Percentiles rank a stretch among this genome's conserved stretches.
These are phyloP conservation scores for Rhinichthys klamathensis DNA, from an alignment of 2,113 vertebrate genomes.

Conservation along the genomic window DNA sequence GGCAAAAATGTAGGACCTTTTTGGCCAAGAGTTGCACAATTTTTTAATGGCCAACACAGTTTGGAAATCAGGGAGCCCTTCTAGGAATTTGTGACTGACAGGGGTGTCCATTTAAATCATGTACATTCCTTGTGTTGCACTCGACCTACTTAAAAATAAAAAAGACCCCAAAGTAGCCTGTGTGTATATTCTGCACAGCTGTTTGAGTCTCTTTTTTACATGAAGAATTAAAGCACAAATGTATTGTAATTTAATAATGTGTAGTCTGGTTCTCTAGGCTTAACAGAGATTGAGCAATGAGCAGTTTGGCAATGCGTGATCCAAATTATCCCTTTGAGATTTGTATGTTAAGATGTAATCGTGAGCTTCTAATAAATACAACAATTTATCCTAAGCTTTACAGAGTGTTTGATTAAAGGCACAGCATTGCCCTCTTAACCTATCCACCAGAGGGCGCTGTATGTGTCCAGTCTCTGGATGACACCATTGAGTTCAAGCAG, in stretches of 20 bases:
- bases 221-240: neutral
- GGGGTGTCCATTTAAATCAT: neutral
- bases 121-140: neutral
- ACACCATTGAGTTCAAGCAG: constrained; percentile 61
- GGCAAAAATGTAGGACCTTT: neutral
- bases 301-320: neutral
- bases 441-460: constrained; percentile 46
- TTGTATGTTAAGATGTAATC: neutral
- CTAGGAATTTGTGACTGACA: neutral
- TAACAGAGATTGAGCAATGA: constrained; percentile 1
- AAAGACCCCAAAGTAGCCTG: neutral
- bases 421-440: neutral
- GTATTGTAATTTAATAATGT: neutral
- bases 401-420: neutral
- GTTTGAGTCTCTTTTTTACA: neutral
- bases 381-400: neutral
- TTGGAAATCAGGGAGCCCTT: constrained; percentile 5
- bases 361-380: neutral
- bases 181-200: neutral
- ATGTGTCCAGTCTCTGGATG: neutral
- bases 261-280: neutral
- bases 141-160: neutral
- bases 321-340: neutral
- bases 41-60: neutral
- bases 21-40: neutral